Evolutionary conservation across 1,140 invertebrate genomes (phyloP), one percentile per base, ranked within the genome.

Genomic region (Dinoponera quadriceps): DNA sequence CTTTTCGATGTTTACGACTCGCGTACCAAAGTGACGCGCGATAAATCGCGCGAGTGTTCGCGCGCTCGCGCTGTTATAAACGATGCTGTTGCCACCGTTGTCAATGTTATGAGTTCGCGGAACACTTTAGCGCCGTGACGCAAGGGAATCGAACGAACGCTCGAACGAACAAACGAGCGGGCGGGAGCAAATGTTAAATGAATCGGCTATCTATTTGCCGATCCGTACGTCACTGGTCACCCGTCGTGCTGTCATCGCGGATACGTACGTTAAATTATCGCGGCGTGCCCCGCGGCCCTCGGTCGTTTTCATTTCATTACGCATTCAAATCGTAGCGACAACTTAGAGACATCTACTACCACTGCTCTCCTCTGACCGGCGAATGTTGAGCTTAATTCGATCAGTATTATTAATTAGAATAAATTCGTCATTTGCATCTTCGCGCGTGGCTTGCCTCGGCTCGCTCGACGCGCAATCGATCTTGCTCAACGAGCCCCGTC

Each of bases 51-150:
- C 14, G 38, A 44, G 38, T 44, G 38, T 9, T 44, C 38, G 38
- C 38, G 3, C 38, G 38, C 33, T 33, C 33, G 18, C 66, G 74
- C 62, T 87, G 25, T 57, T 38, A 75, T 63, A 62, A 87, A 87
- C 81, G 86, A 84, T 54, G 63, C 74, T 74, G 82, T 85, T 86
- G 68, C 59, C 80, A 74, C 66, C 85, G 85, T 54, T 66, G 85
- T 87, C 86, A 84, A 84, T 84, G 68, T 80, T 87, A 87, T 74
- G 83, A 87, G 85, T 87, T 87, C 86, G 85, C 38, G 82, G 86
- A 87, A 87, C 55, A 83, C 68, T 74, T 69, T 74, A 69, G 78
- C 60, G 18, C 38, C 51, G 62, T 87, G 86, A 87, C 86, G 86
- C 82, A 87, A 87, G 68, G 74, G 38, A 84, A 84, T 87, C 85